Conservation (phyloP, 2,888 invertebrate species). For the Spodoptera picta region DNA sequence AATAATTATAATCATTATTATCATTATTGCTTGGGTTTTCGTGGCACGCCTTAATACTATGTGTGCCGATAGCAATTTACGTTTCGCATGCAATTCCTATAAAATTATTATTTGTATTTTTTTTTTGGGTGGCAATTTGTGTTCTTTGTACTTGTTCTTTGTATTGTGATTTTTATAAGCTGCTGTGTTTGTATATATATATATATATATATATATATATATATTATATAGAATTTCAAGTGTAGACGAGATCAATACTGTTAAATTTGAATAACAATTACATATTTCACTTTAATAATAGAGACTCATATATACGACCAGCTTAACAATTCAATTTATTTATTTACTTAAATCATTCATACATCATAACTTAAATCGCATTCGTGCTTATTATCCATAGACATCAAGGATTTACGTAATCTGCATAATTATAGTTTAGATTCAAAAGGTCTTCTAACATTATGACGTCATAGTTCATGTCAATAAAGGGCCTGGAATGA, state of each 20-base stretch:
- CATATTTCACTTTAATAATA: too few species aligned
- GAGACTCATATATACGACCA: too few species aligned
- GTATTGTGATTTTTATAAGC: constrained; percentile 11
- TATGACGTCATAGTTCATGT: constrained; percentile 36
- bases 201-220: too few species aligned
- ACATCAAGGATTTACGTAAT: constrained; percentile 18
- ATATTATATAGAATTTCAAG: too few species aligned
- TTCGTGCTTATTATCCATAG: background rate
- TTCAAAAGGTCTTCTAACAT: constrained; percentile 37
- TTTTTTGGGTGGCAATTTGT: constrained; percentile 47
- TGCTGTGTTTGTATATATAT: background rate
- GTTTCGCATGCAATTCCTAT: constrained; percentile 66
- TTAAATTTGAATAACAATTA: too few species aligned
- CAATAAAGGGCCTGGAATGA: constrained; percentile 61
- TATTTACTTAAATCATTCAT: constrained; percentile 7
- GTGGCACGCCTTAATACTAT: constrained; percentile 62
- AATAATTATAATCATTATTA: constrained; percentile 76
- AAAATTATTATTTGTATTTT: constrained; percentile 62
- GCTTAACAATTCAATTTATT: background rate
- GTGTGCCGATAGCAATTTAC: constrained; percentile 62
- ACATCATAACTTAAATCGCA: constrained; percentile 6
- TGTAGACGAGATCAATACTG: too few species aligned
- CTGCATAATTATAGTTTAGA: constrained; percentile 36
- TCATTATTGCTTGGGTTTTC: constrained; percentile 67
- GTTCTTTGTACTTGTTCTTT: constrained; percentile 23